These are phyloP conservation scores for Pipra filicauda DNA, from an alignment of 2,113 vertebrate genomes.

Conservation along the genomic window DNA sequence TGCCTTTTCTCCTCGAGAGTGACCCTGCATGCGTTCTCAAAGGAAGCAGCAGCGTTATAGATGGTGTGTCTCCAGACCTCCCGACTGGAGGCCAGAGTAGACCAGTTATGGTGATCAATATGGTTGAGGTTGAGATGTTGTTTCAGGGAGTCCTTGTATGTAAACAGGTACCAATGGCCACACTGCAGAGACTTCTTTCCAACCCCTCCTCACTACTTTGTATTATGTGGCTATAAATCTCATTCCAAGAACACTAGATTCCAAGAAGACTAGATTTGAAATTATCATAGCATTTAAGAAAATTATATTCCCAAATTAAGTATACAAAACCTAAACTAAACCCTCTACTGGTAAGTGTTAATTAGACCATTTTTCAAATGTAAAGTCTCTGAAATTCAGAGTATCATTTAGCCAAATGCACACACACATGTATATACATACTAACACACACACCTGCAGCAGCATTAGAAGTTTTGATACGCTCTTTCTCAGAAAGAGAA, in stretches of 20 bases:
- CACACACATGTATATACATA: neutral
- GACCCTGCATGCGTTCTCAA: too few relatives aligned
- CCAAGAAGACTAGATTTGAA: neutral
- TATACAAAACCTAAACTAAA: neutral
- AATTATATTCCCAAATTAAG: constrained; percentile 17
- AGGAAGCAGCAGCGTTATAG: too few relatives aligned
- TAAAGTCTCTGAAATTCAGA: neutral
- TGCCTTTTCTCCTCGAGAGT: too few relatives aligned
- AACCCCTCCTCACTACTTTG: neutral
- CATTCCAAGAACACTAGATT: neutral
- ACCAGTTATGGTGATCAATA: too few relatives aligned
- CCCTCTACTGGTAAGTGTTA: neutral
- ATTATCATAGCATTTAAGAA: constrained; percentile 32
- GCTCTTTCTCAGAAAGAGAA: neutral
- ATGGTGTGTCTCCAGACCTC: too few relatives aligned
- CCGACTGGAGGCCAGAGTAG: too few relatives aligned
- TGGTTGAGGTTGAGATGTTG: too few relatives aligned
- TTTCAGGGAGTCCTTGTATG: too few relatives aligned
- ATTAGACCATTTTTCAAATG: neutral
- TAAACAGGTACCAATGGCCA: accelerated
- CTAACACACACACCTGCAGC: neutral
- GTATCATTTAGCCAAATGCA: neutral
- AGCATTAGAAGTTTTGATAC: neutral
- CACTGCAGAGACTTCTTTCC: neutral
- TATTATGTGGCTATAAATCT: neutral